Evolutionary conservation across 2,888 invertebrate genomes (phyloP), one percentile per base, ranked within the genome.

Genomic region (Allophyes oxyacanthae): DNA sequence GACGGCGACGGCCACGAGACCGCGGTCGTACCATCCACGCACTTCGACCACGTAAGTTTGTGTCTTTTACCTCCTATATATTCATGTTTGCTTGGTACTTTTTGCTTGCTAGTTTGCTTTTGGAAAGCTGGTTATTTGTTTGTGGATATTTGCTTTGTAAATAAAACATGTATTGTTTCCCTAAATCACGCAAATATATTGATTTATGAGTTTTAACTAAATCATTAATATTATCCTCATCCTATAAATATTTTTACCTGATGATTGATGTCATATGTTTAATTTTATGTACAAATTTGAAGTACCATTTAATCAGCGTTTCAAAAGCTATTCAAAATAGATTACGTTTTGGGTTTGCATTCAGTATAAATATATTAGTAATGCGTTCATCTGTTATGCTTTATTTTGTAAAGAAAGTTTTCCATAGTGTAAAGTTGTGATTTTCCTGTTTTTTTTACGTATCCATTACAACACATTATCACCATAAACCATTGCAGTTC

Each of bases 1-100:
- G 92, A 87, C 86, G 91, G 93, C 78, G 91, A 86, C 79, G 93
- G 93, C 33, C 89, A 81, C 86, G 92, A 89, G 91, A 91, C 90
- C 59, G 79, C 89, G 69, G 83, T 93, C 79, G 89, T 89, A 69
- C 87, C 93, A 40, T 81, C 88, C 79, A 89, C 92, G 76, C 88
- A 85, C 77, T 93, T 91, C 87, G 86, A 91, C 63, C 90, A 93
- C 76, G 93, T 94, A 83, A 94, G 93, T 93, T 60, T 59, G 58
- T 52, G 46, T 14, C 38, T 20, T 28, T 57, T 63, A 58, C 34
- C 34, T 57, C 45, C 37, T 60, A 32, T 53, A 42, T 43, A 30
- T 59, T 49, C 34, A 43, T 65, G 36, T 13, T 20, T 56, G 65
- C 64, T 42, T 64, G 38, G 46, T 66, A 58, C 38, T 20, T 33